A percentile compares a stretch with the other conserved stretches of the same genome.
Conservation (phyloP, 2,113 vertebrate species). For the Urocynchramus pylzowi region DNA sequence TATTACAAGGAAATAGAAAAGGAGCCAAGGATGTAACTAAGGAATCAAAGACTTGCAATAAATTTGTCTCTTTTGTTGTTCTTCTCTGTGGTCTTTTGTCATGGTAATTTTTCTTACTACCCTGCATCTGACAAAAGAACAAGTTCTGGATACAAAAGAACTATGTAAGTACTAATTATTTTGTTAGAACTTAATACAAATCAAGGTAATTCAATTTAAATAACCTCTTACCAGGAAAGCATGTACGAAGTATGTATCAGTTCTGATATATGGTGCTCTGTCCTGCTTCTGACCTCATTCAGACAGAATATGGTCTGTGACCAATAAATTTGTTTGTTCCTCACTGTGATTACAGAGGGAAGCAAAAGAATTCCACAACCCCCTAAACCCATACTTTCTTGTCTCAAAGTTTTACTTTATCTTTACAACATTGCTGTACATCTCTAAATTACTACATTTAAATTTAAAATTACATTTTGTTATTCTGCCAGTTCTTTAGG, state of each 20-base stretch:
- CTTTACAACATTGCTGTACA: not conserved
- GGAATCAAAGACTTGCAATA: not conserved
- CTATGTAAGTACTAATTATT: not conserved
- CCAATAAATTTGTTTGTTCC: not conserved
- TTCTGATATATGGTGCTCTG: not conserved
- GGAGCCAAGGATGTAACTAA: not conserved
- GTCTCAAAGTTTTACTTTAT: not conserved
- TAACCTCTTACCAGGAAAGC: not conserved
- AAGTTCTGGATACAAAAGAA: not conserved
- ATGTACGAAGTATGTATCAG: not conserved
- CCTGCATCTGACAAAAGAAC: not conserved
- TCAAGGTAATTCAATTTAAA: slow-evolving; percentile 3
- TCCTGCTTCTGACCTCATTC: not conserved
- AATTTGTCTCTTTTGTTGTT: not conserved
- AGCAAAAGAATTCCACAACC: accelerated
- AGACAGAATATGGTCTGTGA: not conserved
- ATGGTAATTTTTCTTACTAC: not conserved
- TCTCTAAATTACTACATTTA: not conserved
- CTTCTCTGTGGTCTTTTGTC: not conserved
- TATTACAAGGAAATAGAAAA: not conserved
- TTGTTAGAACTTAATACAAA: not conserved
- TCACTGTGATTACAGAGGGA: not conserved
- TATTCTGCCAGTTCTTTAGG: not conserved
- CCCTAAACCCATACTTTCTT: not conserved
- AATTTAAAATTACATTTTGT: not conserved